Evolutionary conservation across 2,888 invertebrate genomes (phyloP), one percentile per base, ranked within the genome.

Genomic region (Polymixis flavicincta): DNA sequence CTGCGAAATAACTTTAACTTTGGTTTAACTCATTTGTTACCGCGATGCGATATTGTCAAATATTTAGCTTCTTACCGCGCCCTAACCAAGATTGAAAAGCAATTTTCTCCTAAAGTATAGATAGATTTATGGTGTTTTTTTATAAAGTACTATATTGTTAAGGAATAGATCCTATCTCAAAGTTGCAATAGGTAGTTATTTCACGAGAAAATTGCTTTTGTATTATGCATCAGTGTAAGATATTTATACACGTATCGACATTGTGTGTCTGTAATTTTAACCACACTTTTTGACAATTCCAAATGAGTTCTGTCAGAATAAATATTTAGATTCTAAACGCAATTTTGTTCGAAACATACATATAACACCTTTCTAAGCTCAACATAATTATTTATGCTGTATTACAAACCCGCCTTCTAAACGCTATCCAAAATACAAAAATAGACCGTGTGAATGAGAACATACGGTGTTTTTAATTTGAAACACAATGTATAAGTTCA

Each of bases 361-460:
- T 50, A 22, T 61, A 77, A 48, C 48, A 61, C 19, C 1, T 52
- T 54, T 11, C 37, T 37, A 37, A 54, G n/a, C 11, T 4, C 28
- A 28, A 37, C 2, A 19, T 42, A n/a, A 54, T 76, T 28, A 70
- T n/a, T 67, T 77, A 61, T 61, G 76, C 54, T 70, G 37, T 54
- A 28, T 57, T n/a, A 54, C 25, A 1, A 37, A 37, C 52, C 28
- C 32, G 3, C 22, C 37, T 45, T 25, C 0, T 48, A 52, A 6
- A 25, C 11, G 14, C 14, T 7, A n/a, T 19, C 50, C 17, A 9
- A 63, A 76, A 77, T n/a, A 32, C 14, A 9, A 71, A 76, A 77
- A 57, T 57, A 76, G 8, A 71, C 9, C 78, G 57, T 76, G 78
- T 32, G 71, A 76, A 78, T 45, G 1, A 52, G 3, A 61, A 64